Evolutionary conservation across 2,113 vertebrate genomes (phyloP).

Genomic region (Solea senegalensis): DNA sequence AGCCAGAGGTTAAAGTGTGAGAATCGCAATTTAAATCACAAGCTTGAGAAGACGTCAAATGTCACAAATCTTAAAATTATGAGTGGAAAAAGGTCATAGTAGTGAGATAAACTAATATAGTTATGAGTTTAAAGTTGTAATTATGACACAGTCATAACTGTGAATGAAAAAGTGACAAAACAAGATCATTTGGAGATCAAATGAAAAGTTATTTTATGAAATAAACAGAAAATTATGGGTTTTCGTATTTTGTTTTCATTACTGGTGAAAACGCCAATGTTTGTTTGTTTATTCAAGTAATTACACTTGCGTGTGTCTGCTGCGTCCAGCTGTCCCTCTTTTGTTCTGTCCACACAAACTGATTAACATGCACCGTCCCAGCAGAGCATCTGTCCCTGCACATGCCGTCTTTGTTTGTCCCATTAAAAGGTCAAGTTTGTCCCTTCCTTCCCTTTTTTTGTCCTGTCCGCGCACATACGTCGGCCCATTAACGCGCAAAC

Average conservation of each 20-base stretch:
- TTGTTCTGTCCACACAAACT: constrained; percentile 57
- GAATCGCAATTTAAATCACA: too few relatives aligned
- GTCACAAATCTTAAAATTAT: too few relatives aligned
- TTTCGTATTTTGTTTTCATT: neutral
- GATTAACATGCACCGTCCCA: constrained; percentile 64
- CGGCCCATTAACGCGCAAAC: neutral
- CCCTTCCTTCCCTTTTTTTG: constrained; percentile 13
- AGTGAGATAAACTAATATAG: too few relatives aligned
- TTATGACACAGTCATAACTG: too few relatives aligned
- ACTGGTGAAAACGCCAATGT: neutral
- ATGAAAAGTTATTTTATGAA: too few relatives aligned
- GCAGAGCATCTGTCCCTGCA: constrained; percentile 66
- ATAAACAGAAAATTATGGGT: too few relatives aligned
- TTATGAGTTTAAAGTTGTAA: too few relatives aligned
- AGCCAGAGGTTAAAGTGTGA: too few relatives aligned
- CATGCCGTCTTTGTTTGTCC: constrained; percentile 56
- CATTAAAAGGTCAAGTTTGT: constrained; percentile 33
- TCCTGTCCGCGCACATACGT: constrained; percentile 25
- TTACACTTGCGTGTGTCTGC: neutral
- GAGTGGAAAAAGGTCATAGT: too few relatives aligned
- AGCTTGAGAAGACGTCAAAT: too few relatives aligned
- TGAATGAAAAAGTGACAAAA: too few relatives aligned
- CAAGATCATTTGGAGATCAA: too few relatives aligned
- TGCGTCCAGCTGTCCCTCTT: constrained; percentile 60
- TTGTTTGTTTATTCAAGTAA: neutral